Conservation (phyloP, 2,888 invertebrate genomes). For the Chaetoderma sp. region DNA sequence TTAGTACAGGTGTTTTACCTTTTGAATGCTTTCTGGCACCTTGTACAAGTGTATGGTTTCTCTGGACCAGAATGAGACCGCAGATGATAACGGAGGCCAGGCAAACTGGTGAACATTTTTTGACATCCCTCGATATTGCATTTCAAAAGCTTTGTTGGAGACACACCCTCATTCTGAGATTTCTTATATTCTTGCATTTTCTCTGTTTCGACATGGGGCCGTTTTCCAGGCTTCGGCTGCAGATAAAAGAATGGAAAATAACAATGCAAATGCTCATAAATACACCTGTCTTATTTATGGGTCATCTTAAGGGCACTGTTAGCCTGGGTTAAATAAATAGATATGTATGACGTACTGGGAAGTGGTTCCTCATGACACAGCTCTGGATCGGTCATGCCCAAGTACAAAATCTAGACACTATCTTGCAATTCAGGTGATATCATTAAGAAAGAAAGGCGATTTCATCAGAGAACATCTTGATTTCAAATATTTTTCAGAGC, state of each 20-base stretch:
- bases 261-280: not conserved
- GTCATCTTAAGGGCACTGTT: not conserved
- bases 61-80: conserved; percentile 45
- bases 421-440: too few species aligned
- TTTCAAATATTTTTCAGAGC: too few species aligned
- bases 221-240: conserved; percentile 34
- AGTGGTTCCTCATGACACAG: too few species aligned
- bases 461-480: too few species aligned
- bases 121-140: conserved; percentile 53
- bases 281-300: not conserved
- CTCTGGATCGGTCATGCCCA: too few species aligned
- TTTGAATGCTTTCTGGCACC: conserved; percentile 58
- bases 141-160: conserved; percentile 44
- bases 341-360: too few species aligned
- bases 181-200: conserved; percentile 61
- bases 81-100: conserved; percentile 61
- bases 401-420: too few species aligned
- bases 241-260: not conserved
- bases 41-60: conserved; percentile 50
- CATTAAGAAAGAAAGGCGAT: too few species aligned
- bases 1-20: too few species aligned
- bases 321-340: too few species aligned
- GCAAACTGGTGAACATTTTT: conserved; percentile 56
- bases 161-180: conserved; percentile 44
- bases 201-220: conserved; percentile 59